These are phyloP conservation scores for Mastomys coucha DNA, from an alignment of 2,113 vertebrate genomes.

Conservation along the genomic window DNA sequence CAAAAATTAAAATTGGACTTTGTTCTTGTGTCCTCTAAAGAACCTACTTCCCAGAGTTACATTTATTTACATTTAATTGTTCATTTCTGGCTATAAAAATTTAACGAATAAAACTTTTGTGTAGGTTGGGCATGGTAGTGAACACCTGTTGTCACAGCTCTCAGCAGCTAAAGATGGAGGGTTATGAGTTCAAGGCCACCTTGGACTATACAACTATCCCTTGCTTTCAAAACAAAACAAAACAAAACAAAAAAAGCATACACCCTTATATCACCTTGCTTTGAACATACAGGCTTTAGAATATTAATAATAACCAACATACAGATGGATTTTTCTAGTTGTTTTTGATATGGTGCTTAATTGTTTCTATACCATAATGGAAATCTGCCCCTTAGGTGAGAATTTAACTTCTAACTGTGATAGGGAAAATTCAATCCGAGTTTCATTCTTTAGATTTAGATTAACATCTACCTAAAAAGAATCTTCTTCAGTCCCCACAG, in stretches of 20 bases:
- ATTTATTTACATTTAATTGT: background rate
- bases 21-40: background rate
- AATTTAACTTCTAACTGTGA: background rate
- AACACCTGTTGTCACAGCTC: background rate
- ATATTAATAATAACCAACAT: background rate
- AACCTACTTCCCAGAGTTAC: background rate
- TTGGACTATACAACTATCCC: background rate
- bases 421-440: background rate
- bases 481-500: background rate
- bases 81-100: background rate
- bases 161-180: background rate
- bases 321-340: background rate
- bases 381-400: background rate
- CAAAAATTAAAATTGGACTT: background rate
- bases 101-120: background rate
- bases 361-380: background rate
- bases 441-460: conserved; percentile 7
- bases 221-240: background rate
- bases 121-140: background rate
- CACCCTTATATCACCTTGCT: background rate
- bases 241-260: background rate
- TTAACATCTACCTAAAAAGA: background rate
- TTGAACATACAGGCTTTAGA: background rate
- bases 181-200: background rate
- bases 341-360: background rate